Conservation (phyloP, 1,140 invertebrate genomes). For the Ceratina australensis region DNA sequence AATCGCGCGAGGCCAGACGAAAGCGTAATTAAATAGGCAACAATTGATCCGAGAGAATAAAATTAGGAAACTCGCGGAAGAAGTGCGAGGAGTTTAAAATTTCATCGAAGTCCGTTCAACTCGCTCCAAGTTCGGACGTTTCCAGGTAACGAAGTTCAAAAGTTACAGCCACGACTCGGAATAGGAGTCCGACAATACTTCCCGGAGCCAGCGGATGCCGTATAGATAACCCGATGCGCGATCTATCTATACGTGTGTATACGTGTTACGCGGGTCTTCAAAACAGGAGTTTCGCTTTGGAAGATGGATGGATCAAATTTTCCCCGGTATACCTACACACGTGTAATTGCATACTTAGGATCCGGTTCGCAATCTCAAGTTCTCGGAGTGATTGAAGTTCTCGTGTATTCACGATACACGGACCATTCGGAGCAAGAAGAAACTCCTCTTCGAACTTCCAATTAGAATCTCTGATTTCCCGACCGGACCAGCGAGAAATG, state of each 20-base stretch:
- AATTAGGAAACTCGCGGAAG: not conserved
- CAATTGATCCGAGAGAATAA: not conserved
- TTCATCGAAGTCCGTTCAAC: not conserved
- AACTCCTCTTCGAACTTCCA: not conserved
- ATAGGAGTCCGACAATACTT: not conserved
- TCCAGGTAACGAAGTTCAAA: not conserved
- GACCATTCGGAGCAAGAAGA: not conserved
- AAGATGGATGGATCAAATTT: too few relatives aligned
- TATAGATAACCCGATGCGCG: not conserved
- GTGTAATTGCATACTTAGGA: not conserved
- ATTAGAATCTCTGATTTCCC: not conserved
- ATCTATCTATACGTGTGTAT: not conserved
- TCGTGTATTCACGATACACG: not conserved
- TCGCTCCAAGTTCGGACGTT: not conserved
- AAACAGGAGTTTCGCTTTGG: not conserved
- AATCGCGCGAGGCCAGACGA: not conserved
- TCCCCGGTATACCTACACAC: not conserved
- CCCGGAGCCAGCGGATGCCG: not conserved
- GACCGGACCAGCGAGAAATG: not conserved
- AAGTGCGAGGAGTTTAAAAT: not conserved
- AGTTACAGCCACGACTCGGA: not conserved
- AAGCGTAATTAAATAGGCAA: not conserved
- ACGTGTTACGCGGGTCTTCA: too few relatives aligned
- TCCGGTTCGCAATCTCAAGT: not conserved
- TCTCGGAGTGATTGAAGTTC: not conserved